A percentile compares a stretch with the other conserved stretches of the same genome.
Evolutionary conservation across 2,888 invertebrate genomes (phyloP).

Genomic region (Callinectes sapidus): DNA sequence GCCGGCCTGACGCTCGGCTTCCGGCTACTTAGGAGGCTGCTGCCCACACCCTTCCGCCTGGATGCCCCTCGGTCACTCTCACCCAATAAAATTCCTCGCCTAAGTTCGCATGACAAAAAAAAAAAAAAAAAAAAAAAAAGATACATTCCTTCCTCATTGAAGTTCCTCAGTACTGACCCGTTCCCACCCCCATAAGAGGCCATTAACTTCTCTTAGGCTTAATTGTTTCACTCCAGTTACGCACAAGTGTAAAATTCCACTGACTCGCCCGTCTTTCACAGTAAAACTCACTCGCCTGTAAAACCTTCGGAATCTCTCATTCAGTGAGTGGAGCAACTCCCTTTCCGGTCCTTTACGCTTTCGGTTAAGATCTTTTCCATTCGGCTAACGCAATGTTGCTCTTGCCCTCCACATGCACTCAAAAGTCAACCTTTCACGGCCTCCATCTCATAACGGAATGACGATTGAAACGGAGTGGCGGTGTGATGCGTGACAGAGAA

Average conservation of each 20-base stretch:
- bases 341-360: not conserved
- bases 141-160: not conserved
- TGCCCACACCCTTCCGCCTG: constrained; percentile 37
- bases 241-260: constrained; percentile 1
- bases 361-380: not conserved
- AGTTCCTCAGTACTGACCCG: not conserved
- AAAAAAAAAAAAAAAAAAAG: not conserved
- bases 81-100: not conserved
- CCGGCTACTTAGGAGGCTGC: constrained; percentile 33
- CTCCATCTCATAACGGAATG: not conserved
- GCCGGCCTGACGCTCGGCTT: constrained; percentile 28
- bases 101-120: not conserved
- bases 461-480: not conserved
- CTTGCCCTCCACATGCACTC: not conserved
- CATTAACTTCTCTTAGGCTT: not conserved
- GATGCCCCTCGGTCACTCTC: not conserved
- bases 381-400: not conserved
- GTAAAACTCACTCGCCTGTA: not conserved
- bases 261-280: not conserved
- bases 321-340: not conserved
- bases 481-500: not conserved
- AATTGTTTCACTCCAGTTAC: not conserved
- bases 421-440: not conserved
- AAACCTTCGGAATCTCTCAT: not conserved
- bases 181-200: not conserved